Conservation (phyloP, 2,113 vertebrate species). For the Oxyura jamaicensis region DNA sequence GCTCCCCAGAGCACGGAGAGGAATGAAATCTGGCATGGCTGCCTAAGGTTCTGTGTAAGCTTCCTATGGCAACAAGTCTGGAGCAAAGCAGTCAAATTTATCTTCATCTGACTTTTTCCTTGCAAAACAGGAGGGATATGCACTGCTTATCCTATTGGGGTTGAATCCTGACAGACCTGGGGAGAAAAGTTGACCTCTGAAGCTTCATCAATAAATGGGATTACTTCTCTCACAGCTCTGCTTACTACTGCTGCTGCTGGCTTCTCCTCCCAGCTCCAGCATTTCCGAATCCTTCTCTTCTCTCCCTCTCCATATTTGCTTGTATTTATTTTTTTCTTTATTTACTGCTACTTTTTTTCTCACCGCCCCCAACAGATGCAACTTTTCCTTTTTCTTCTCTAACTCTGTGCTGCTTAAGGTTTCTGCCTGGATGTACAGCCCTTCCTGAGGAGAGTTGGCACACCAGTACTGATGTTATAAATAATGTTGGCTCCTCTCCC, state of each 20-base stretch:
- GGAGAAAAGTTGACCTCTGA: neutral
- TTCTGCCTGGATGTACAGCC: conserved; percentile 1
- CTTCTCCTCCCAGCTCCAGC: neutral
- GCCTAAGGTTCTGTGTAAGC: neutral
- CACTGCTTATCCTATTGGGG: neutral
- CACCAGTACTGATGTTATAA: conserved; percentile 9
- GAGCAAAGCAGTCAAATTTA: neutral
- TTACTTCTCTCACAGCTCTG: neutral
- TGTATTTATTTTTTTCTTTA: neutral
- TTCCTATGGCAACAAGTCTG: neutral
- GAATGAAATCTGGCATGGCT: neutral
- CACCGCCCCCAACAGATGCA: neutral
- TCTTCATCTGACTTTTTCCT: neutral
- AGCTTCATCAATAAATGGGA: neutral
- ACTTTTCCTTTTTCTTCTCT: conserved; percentile 25
- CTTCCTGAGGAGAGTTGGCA: conserved; percentile 57
- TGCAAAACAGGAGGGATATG: neutral
- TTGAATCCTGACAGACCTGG: neutral
- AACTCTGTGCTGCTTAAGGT: neutral
- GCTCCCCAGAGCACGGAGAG: neutral
- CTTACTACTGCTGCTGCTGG: neutral
- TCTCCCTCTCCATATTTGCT: neutral
- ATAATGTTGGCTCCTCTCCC: conserved; percentile 2
- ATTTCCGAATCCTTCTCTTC: neutral
- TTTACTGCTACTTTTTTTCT: neutral